phyloP scores from a whole-genome alignment of 2,888 invertebrate species.

The Oligia latruncula region DNA sequence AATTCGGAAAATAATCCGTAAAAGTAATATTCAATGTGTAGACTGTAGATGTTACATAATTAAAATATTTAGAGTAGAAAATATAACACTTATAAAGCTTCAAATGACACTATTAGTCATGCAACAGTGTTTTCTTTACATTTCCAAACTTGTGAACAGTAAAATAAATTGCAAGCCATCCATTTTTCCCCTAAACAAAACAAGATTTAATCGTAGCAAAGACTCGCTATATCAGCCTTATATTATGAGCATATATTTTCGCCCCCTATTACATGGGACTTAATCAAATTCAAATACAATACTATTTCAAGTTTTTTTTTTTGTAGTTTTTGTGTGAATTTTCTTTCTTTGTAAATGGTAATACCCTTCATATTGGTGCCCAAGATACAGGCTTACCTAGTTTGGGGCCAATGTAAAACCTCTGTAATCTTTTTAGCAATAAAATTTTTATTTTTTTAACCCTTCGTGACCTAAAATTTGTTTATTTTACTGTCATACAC shows the following conservation, averaged over 20 bases:
- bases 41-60: conserved; percentile 14
- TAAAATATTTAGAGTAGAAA: background rate
- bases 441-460: background rate
- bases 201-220: background rate
- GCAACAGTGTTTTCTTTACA: conserved; percentile 12
- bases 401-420: too few species aligned
- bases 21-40: conserved; percentile 16
- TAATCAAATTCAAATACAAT: too few species aligned
- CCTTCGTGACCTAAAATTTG: background rate
- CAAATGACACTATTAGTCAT: background rate
- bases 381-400: background rate
- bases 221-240: background rate
- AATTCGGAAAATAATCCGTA: conserved; percentile 11
- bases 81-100: background rate
- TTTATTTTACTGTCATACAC: conserved; percentile 43
- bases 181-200: background rate
- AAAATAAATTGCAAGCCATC: conserved; percentile 31
- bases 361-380: background rate
- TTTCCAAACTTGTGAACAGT: conserved; percentile 38
- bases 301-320: too few species aligned
- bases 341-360: background rate
- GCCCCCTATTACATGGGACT: too few species aligned
- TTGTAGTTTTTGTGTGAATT: too few species aligned
- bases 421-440: background rate
- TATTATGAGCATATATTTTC: too few species aligned